phyloP scores from a whole-genome alignment of 2,888 invertebrate species.

The Steinernema carpocapsae region DNA sequence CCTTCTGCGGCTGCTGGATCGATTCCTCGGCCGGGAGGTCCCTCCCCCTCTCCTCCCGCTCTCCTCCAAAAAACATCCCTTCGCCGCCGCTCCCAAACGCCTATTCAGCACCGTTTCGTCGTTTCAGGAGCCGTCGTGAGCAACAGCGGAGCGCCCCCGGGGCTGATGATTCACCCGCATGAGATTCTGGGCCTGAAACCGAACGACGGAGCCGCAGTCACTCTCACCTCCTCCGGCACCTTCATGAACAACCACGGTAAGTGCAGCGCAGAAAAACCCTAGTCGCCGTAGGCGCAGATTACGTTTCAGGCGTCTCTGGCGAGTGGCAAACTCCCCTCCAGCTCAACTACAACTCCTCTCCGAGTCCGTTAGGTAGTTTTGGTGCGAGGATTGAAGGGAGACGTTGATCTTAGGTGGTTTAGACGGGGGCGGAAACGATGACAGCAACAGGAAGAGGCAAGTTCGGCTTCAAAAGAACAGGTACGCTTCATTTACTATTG shows the following conservation, averaged over 20 bases:
- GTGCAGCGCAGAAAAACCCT: neutral
- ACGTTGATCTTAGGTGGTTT: no score
- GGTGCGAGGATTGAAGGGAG: neutral
- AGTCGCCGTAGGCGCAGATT: neutral
- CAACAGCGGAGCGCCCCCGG: conserved; percentile 16
- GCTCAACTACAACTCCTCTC: conserved; percentile 50
- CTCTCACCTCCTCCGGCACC: conserved; percentile 39
- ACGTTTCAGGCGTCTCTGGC: neutral
- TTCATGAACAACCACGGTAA: conserved; percentile 31
- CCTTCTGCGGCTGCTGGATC: no score
- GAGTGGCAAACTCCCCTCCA: conserved; percentile 1
- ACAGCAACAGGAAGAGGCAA: conserved; percentile 63
- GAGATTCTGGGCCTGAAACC: conserved; percentile 43
- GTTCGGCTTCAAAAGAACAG: conserved; percentile 66
- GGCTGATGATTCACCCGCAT: conserved; percentile 32
- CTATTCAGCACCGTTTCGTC: neutral
- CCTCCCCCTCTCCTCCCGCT: neutral
- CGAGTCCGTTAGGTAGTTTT: conserved; percentile 45
- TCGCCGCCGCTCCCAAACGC: neutral
- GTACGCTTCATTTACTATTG: no score
- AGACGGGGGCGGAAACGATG: conserved; percentile 54
- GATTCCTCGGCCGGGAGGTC: neutral
- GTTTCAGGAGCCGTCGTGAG: conserved; percentile 22
- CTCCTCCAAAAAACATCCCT: neutral
- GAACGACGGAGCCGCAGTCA: conserved; percentile 42